phyloP scores from a whole-genome alignment of 2,113 vertebrate species.

The Pelobates fuscus region DNA sequence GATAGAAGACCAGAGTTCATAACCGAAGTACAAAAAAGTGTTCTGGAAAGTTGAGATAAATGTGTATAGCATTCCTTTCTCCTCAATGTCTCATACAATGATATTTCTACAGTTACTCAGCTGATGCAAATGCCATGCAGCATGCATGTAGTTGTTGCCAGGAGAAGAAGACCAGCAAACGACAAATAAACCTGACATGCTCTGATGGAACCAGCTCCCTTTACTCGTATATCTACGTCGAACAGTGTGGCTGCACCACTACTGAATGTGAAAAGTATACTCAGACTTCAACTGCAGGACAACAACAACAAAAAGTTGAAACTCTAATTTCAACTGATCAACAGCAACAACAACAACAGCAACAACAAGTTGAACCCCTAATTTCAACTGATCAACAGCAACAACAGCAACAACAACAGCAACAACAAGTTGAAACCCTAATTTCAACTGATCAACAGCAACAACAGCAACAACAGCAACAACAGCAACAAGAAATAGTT shows the following conservation, averaged over 20 bases:
- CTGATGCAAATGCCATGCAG: constrained; percentile 35
- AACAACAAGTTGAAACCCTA: too few species aligned
- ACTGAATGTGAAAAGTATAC: constrained; percentile 43
- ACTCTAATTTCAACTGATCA: too few species aligned
- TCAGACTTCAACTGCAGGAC: not conserved
- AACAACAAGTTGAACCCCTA: too few species aligned
- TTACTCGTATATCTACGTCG: constrained; percentile 61
- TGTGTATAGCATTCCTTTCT: too few species aligned
- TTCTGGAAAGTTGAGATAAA: too few species aligned
- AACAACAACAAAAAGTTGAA: not conserved
- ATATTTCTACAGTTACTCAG: constrained; percentile 64
- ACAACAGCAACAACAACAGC: not conserved
- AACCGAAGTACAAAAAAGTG: too few species aligned
- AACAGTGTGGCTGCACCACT: constrained; percentile 65
- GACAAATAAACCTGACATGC: constrained; percentile 59
- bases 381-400: too few species aligned
- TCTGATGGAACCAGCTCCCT: constrained; percentile 49
- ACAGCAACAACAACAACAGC: not conserved
- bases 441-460: constrained; percentile 6
- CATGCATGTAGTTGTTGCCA: constrained; percentile 67
- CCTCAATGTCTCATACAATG: not conserved
- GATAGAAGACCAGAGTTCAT: too few species aligned
- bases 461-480: too few species aligned
- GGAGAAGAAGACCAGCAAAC: constrained; percentile 59
- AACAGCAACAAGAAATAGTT: too few species aligned